Evolutionary conservation across 2,797 vertebrate species (phyloP).

Genomic region (Aselliscus stoliczkanus): DNA sequence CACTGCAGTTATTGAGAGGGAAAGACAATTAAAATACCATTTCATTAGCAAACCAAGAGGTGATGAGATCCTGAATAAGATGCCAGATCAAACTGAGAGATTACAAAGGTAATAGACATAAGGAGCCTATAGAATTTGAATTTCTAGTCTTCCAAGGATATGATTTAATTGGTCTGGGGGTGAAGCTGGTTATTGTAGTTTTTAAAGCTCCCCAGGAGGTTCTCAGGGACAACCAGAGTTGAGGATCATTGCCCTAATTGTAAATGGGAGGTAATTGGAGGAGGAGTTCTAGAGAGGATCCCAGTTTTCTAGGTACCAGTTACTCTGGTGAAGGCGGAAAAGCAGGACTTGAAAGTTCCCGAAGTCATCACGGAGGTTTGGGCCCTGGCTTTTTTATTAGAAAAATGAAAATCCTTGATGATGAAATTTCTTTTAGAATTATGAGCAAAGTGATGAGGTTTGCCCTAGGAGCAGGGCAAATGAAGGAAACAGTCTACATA

Average conservation of each 20-base stretch:
- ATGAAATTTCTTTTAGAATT: conserved; percentile 12
- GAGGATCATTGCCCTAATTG: background rate
- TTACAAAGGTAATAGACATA: conserved; percentile 41
- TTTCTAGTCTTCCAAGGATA: conserved; percentile 12
- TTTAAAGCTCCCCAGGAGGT: background rate
- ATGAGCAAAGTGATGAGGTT: background rate
- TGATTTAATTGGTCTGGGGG: conserved; percentile 56
- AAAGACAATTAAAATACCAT: conserved; percentile 37
- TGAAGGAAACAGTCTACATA: background rate
- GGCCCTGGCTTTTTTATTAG: background rate
- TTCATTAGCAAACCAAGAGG: conserved; percentile 48
- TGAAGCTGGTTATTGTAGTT: background rate
- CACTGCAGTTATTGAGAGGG: background rate
- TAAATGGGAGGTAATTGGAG: background rate
- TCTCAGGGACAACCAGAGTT: background rate
- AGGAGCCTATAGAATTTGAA: conserved; percentile 14
- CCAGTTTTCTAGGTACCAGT: accelerated
- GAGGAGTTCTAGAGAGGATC: background rate
- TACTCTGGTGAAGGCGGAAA: background rate
- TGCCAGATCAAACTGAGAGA: conserved; percentile 38
- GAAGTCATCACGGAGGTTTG: background rate
- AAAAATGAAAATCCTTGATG: background rate
- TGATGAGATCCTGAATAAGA: conserved; percentile 19
- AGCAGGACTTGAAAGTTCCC: background rate
- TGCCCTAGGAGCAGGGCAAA: background rate